These are phyloP conservation scores for Agrochola lota DNA, from an alignment of 2,888 invertebrate genomes.

Conservation along the genomic window DNA sequence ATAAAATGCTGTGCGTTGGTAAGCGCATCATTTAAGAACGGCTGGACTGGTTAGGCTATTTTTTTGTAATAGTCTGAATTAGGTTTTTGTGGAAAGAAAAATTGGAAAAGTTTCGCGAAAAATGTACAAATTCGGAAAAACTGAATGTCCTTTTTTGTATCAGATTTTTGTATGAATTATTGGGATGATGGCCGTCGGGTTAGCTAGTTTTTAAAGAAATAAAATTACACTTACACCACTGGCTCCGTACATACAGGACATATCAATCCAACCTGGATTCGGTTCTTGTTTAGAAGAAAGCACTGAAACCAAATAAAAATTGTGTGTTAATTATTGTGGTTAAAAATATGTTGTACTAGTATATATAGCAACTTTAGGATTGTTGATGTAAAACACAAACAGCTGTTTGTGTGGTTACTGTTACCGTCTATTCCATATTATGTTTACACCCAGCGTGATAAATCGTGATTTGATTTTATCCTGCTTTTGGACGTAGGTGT, in stretches of 20 bases:
- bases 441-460: background rate
- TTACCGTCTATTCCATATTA: background rate
- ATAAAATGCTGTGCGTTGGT: no score
- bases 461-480: no score
- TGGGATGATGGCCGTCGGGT: no score
- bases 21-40: no score
- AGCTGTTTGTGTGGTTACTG: background rate
- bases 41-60: background rate
- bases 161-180: no score
- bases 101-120: no score
- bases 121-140: no score
- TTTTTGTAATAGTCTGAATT: no score
- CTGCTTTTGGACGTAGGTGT: no score
- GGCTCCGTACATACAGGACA: constrained; percentile 13
- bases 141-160: no score
- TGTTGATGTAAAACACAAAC: background rate
- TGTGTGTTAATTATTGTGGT: background rate
- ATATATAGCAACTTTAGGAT: background rate
- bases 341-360: background rate
- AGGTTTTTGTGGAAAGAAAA: no score
- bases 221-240: constrained; percentile 10
- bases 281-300: constrained; percentile 5
- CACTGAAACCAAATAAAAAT: constrained; percentile 17
- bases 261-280: constrained; percentile 32
- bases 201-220: background rate